These are phyloP conservation scores for Oncorhynchus nerka DNA, from an alignment of 2,113 vertebrate species.

Conservation along the genomic window DNA sequence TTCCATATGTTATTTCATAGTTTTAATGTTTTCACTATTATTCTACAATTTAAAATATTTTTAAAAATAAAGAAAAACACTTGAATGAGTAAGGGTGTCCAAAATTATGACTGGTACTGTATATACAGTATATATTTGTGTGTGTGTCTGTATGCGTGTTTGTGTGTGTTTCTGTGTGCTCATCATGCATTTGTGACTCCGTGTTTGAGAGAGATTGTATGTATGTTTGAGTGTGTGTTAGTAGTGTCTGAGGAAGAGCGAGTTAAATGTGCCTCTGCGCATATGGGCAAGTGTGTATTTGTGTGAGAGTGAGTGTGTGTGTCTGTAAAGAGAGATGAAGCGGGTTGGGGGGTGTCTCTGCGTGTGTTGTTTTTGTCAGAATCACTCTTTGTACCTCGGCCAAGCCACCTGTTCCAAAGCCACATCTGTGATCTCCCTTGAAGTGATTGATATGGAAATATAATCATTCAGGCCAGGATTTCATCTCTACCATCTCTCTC, in stretches of 20 bases:
- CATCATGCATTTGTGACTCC: not conserved
- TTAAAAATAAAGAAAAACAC: no score
- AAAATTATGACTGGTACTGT: no score
- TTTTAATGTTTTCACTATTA: no score
- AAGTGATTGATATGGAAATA: constrained; percentile 84
- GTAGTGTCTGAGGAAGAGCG: constrained; percentile 7
- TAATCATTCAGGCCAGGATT: constrained; percentile 71
- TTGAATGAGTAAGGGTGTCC: no score
- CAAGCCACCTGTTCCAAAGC: constrained; percentile 80
- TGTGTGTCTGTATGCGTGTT: not conserved
- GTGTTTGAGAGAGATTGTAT: no score
- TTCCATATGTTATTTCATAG: no score
- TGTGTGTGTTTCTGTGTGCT: not conserved
- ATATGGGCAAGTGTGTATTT: constrained; percentile 2
- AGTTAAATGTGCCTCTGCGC: constrained; percentile 27
- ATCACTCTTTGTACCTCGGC: constrained; percentile 72
- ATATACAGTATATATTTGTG: not conserved
- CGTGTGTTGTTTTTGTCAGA: constrained; percentile 57
- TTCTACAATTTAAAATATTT: no score
- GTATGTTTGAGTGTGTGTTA: not conserved
- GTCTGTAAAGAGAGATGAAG: not conserved
- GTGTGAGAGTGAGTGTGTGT: constrained; percentile 2
- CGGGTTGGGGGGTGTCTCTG: constrained; percentile 34
- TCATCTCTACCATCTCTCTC: constrained; percentile 39
- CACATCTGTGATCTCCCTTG: constrained; percentile 80